Percentiles rank a stretch among this genome's conserved stretches.
These are phyloP conservation scores for Hymenochirus boettgeri DNA, from an alignment of 2,113 vertebrate species.

Conservation along the genomic window DNA sequence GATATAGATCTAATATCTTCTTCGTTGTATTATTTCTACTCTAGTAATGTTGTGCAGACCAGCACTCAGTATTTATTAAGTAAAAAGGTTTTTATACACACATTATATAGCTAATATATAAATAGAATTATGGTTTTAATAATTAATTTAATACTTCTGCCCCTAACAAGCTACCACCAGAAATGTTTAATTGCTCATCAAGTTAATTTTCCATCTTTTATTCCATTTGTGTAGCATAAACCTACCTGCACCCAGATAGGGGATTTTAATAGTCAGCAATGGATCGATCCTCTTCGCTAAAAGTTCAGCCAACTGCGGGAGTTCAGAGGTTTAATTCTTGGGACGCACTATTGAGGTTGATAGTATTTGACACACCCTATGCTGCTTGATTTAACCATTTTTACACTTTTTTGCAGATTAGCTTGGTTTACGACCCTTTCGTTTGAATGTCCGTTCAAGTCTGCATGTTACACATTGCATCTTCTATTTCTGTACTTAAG, in stretches of 20 bases:
- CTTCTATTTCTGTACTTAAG: constrained; percentile 27
- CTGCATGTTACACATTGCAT: constrained; percentile 43
- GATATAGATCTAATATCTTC: constrained; percentile 21
- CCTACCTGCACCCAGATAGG: no score
- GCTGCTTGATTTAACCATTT: not conserved
- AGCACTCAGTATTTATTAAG: constrained; percentile 1
- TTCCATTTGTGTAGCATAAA: no score
- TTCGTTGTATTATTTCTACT: constrained; percentile 36
- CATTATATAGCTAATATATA: constrained; percentile 45
- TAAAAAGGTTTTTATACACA: constrained; percentile 25
- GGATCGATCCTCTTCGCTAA: constrained; percentile 16
- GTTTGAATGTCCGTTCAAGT: constrained; percentile 37
- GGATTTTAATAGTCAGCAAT: no score
- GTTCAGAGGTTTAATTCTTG: constrained; percentile 6
- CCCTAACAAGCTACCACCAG: not conserved
- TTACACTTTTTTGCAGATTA: constrained; percentile 26
- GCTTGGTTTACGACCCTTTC: constrained; percentile 38
- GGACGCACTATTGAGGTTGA: constrained; percentile 9
- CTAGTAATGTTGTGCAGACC: constrained; percentile 9
- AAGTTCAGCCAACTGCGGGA: not conserved
- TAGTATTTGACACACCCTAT: constrained; percentile 2
- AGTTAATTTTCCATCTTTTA: not conserved
- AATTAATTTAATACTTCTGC: not conserved
- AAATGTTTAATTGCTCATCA: not conserved
- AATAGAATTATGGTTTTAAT: not conserved